Percentiles rank a stretch among this genome's conserved stretches.
phyloP scores from a whole-genome alignment of 2,888 invertebrate genomes.

The Neoaliturus tenellus region DNA sequence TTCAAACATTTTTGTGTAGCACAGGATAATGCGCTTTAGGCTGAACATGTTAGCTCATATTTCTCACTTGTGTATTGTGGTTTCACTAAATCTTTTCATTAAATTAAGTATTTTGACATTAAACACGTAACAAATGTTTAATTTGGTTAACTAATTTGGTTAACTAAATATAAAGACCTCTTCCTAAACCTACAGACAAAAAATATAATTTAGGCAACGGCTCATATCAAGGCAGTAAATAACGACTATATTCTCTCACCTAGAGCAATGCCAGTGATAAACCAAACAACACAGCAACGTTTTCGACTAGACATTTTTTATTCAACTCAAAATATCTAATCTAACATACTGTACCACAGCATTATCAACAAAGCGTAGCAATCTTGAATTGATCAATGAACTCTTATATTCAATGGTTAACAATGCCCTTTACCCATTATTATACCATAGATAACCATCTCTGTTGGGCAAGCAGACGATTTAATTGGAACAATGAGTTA shows the following conservation, averaged over 20 bases:
- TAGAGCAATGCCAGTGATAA: background rate
- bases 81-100: too few relatives aligned
- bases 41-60: too few relatives aligned
- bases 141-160: too few relatives aligned
- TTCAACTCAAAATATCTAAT: background rate
- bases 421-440: background rate
- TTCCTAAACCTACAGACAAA: too few relatives aligned
- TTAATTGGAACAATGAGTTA: constrained; percentile 8
- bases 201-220: too few relatives aligned
- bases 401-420: background rate
- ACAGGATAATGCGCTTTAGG: too few relatives aligned
- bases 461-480: constrained; percentile 13
- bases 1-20: too few relatives aligned
- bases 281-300: background rate
- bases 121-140: too few relatives aligned
- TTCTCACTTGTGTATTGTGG: too few relatives aligned
- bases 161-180: too few relatives aligned
- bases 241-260: background rate
- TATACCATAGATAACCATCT: constrained; percentile 6
- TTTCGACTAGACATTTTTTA: constrained; percentile 5
- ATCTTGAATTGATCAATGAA: background rate
- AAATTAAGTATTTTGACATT: too few relatives aligned
- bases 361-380: background rate
- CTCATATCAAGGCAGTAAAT: too few relatives aligned
- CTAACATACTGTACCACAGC: background rate